These are phyloP conservation scores for Eulemur coronatus DNA, from an alignment of 2,797 vertebrate genomes.

Conservation along the genomic window DNA sequence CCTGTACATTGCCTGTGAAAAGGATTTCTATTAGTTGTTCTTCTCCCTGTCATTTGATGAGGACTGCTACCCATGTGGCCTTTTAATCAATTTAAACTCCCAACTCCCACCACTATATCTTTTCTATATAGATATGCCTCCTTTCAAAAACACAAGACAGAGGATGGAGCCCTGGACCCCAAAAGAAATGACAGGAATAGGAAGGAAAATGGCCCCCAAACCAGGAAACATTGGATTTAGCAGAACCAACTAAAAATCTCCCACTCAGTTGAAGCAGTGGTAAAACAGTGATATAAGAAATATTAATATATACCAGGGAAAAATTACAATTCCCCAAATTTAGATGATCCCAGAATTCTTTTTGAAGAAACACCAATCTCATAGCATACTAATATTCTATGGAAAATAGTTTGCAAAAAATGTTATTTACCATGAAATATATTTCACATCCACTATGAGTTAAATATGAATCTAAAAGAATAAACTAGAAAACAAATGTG, in stretches of 20 bases:
- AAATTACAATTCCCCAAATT: neutral
- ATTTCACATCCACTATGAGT: neutral
- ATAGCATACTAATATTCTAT: neutral
- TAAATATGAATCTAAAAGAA: neutral
- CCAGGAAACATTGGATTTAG: neutral
- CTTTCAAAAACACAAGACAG: neutral
- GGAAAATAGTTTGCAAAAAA: neutral
- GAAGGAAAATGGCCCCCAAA: neutral
- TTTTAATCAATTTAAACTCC: neutral
- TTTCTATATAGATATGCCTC: neutral
- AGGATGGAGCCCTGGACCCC: neutral
- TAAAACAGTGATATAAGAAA: neutral
- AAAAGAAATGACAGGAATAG: neutral
- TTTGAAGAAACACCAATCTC: neutral
- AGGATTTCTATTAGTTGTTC: neutral
- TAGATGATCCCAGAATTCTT: neutral
- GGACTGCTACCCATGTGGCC: neutral
- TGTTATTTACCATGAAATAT: neutral
- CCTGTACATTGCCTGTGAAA: neutral
- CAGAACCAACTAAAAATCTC: neutral
- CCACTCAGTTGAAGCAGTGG: neutral
- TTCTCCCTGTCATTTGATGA: neutral
- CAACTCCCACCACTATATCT: neutral
- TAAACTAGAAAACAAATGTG: neutral
- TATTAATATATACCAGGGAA: neutral